Conservation (phyloP, 2,888 invertebrate genomes). For the Lasioglossum pauxillum region DNA sequence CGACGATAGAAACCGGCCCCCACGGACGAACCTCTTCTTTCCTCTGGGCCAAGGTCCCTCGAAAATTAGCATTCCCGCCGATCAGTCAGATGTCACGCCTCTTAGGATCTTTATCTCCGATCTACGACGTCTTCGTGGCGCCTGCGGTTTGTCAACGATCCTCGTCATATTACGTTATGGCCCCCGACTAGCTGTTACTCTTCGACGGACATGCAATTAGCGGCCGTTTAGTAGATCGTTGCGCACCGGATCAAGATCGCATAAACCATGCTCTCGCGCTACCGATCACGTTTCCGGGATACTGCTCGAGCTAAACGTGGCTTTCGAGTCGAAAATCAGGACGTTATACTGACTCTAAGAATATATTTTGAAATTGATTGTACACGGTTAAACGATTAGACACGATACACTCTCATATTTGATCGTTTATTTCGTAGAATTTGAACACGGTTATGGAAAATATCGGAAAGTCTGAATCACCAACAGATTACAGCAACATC, state of each 20-base stretch:
- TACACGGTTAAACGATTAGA: too few species aligned
- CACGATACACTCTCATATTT: too few species aligned
- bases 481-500: too few species aligned
- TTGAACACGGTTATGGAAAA: too few species aligned
- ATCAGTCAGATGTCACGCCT: background rate
- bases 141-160: slow-evolving; percentile 3
- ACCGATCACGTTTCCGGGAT: slow-evolving; percentile 1
- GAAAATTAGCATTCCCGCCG: slow-evolving; percentile 58
- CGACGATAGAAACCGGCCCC: slow-evolving; percentile 15
- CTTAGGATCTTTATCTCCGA: slow-evolving; percentile 16
- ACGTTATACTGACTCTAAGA: background rate
- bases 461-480: too few species aligned
- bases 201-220: slow-evolving; percentile 31
- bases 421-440: too few species aligned
- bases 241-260: slow-evolving; percentile 13
- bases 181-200: background rate
- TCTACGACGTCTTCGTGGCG: slow-evolving; percentile 28
- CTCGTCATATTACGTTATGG: slow-evolving; percentile 4
- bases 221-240: slow-evolving; percentile 26
- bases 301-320: background rate
- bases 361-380: too few species aligned
- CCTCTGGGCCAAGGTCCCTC: slow-evolving; percentile 68
- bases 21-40: background rate
- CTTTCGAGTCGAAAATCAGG: background rate
- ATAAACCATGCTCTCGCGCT: slow-evolving; percentile 20